Base-by-base conservation (phyloP, 2,888 invertebrate species). In the Polydesmus complanatus region DNA sequence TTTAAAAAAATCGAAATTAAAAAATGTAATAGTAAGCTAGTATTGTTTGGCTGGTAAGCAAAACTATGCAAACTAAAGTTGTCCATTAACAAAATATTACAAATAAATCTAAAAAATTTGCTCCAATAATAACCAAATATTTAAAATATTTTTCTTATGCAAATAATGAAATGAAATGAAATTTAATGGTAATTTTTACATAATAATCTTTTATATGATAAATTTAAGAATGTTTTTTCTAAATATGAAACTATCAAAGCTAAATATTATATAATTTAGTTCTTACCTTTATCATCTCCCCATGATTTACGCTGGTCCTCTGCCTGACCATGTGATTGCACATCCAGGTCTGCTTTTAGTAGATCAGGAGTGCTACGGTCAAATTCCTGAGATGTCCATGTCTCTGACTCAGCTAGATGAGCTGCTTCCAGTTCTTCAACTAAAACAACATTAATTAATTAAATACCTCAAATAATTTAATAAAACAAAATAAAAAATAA, bases 321-420 rank as follows among this genome's bases (percentile, higher is more conserved):
- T 19, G 22, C n/a, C 14, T 27, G 54, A 54, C 54, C 59, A 47
- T 23, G 59, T 25, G 54, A 22, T 3, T 27, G 37, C 56, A 60
- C 54, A 55, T 60, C 60, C 60, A 37, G 54, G 58, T 25, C 58
- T 54, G 37, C 51, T 26, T 61, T 47, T 8, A 61, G 57, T 23
- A 62, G 54, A 48, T 61, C 63, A 37, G 63, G 61, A 49, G 61
- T 58, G 49, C 37, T 55, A 47, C 55, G 58, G 37, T 63, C 63
- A 18, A 63, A 48, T 26, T 63, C 63, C 52, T 63, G 61, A 27
- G 61, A 58, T 47, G 63, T 54, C 61, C 58, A 59, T 8, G 58
- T 58, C 50, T 63, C 63, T n/a, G 61, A 51, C 48, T 63, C 61
- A 51, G 63, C 63, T 22, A 63, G 56, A 49, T 56, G 54, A 58